phyloP scores from a whole-genome alignment of 2,888 invertebrate genomes.

The Caenorhabditis angaria region DNA sequence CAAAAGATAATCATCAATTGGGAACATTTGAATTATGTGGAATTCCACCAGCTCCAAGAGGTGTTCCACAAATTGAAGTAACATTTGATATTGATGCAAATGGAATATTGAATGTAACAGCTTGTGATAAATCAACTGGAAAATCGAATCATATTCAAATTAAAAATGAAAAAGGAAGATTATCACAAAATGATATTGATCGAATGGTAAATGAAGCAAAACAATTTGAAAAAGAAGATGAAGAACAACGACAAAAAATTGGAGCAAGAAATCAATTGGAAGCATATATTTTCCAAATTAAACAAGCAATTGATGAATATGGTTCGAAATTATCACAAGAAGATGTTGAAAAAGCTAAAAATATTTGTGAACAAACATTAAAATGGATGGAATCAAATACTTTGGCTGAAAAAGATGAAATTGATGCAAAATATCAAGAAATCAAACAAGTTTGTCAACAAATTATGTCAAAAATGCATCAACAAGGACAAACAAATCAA shows the following conservation, averaged over 20 bases:
- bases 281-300: conserved; percentile 78
- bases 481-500: neutral
- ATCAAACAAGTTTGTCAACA: neutral
- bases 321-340: conserved; percentile 87
- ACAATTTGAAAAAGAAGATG: conserved; percentile 82
- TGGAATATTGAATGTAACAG: conserved; percentile 68
- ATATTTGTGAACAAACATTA: conserved; percentile 88
- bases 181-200: conserved; percentile 91
- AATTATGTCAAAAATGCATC: conserved; percentile 8
- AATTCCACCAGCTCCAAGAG: conserved; percentile 71
- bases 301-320: conserved; percentile 62
- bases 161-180: conserved; percentile 79
- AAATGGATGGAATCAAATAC: conserved; percentile 78
- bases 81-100: conserved; percentile 73
- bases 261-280: conserved; percentile 86
- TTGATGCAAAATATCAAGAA: conserved; percentile 9
- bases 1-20: conserved; percentile 73
- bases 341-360: conserved; percentile 84
- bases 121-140: conserved; percentile 68
- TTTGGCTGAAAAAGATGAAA: conserved; percentile 82
- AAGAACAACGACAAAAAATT: conserved; percentile 76
- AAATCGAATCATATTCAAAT: conserved; percentile 64
- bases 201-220: conserved; percentile 86
- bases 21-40: conserved; percentile 73
- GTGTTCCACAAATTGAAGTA: conserved; percentile 76